A percentile compares a stretch with the other conserved stretches of the same genome.
Conservation (phyloP, 1,140 invertebrate species). For the Ceratitis capitata region DNA sequence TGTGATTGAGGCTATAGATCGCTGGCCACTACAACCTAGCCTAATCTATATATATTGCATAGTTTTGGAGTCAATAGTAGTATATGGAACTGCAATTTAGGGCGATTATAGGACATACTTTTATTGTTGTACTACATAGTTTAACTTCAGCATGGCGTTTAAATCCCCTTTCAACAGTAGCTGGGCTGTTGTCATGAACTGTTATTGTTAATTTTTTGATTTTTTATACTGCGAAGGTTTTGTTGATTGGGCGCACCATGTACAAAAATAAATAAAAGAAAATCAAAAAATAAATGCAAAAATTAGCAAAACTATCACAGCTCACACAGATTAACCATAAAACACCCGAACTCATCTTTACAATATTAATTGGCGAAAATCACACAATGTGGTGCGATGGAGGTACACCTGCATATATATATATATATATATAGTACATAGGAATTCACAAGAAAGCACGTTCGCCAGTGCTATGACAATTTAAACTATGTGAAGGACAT, state of each 20-base stretch:
- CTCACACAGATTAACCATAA: neutral
- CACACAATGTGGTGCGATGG: neutral
- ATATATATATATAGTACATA: no score
- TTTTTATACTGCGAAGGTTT: conserved; percentile 4
- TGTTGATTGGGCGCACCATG: neutral
- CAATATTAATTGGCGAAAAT: conserved; percentile 2
- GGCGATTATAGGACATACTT: no score
- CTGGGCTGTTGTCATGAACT: neutral
- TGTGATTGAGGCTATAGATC: no score
- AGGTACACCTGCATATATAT: no score
- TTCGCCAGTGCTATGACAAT: neutral
- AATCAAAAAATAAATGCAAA: neutral
- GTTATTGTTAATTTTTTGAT: neutral
- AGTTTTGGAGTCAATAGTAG: no score
- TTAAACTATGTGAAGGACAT: conserved; percentile 33
- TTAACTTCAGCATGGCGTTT: no score
- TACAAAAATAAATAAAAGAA: neutral
- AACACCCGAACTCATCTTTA: neutral
- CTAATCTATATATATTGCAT: no score
- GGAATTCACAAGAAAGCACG: neutral
- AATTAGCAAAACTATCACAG: neutral
- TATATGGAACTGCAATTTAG: no score
- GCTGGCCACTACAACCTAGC: no score
- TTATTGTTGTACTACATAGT: no score
- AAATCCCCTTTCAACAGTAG: no score